Evolutionary conservation across 2,797 vertebrate species (phyloP), one percentile per base, ranked within the genome.

Genomic region (Aldrovandia affinis): DNA sequence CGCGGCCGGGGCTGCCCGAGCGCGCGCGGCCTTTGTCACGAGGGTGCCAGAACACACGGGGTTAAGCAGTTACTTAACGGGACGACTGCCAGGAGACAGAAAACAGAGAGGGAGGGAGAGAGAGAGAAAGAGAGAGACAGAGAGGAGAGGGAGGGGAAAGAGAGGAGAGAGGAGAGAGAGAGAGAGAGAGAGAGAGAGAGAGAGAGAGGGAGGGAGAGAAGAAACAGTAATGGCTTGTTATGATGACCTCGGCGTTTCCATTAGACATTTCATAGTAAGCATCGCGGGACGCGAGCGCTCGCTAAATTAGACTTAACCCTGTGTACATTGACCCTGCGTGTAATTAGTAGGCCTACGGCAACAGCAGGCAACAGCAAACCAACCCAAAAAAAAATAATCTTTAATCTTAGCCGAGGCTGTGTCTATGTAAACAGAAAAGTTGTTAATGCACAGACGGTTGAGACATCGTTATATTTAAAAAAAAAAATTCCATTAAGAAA

Each of bases 171-270:
- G n/a, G n/a, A n/a, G n/a, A n/a, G n/a, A n/a, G n/a, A n/a, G n/a
- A n/a, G n/a, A n/a, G n/a, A n/a, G n/a, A n/a, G n/a, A n/a, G n/a
- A n/a, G n/a, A n/a, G n/a, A n/a, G n/a, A n/a, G n/a, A n/a, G n/a
- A n/a, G n/a, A n/a, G n/a, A n/a, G n/a, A n/a, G n/a, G n/a, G n/a
- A n/a, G n/a, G n/a, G 94, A 93, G 95, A 94, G 94, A 92, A 93
- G 92, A 96, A 96, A 92, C 96, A 95, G 94, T 96, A 97, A 97
- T 97, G 96, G 96, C 97, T 98, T 98, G 97, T 98, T 97, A 97
- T 97, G 93, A 94, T 97, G 97, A 98, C 97, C 96, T 97, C 95
- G 96, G 96, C 95, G 95, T 97, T 97, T 97, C 96, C 97, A 97
- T 98, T 97, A 97, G 96, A 95, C 95, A 96, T 94, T 89, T 90